Conservation (phyloP, 2,113 vertebrate species). For the Sorex fumeus region DNA sequence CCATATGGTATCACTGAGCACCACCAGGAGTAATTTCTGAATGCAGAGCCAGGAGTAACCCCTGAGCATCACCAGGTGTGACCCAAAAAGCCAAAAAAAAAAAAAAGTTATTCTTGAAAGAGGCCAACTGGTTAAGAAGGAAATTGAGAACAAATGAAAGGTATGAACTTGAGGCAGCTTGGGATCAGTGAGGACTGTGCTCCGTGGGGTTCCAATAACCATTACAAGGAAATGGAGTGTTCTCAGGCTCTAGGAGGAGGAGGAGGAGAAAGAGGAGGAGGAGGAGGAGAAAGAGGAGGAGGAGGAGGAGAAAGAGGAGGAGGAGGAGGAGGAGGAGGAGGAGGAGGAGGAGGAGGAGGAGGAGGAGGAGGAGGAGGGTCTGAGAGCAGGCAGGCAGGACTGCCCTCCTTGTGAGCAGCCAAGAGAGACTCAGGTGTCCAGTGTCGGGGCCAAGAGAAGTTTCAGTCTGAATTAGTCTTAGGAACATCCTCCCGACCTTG, state of each 20-base stretch:
- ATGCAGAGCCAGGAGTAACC: too few species aligned
- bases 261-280: not conserved
- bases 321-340: not conserved
- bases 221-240: not conserved
- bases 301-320: too few species aligned
- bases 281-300: too few species aligned
- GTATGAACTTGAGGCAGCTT: constrained; percentile 53
- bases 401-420: not conserved
- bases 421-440: not conserved
- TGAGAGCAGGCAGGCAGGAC: too few species aligned
- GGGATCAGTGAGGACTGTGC: constrained; percentile 62
- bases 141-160: constrained; percentile 64
- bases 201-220: constrained; percentile 36
- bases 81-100: too few species aligned
- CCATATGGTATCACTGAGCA: too few species aligned
- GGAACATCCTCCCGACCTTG: not conserved
- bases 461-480: not conserved
- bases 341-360: too few species aligned
- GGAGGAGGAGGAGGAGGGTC: too few species aligned
- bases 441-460: not conserved
- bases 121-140: constrained; percentile 32
- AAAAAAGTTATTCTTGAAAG: not conserved
- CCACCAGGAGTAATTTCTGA: too few species aligned
- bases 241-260: not conserved
- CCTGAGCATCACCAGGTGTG: too few species aligned